Conservation (phyloP, 2,888 invertebrate genomes). For the Monochamus alternatus region DNA sequence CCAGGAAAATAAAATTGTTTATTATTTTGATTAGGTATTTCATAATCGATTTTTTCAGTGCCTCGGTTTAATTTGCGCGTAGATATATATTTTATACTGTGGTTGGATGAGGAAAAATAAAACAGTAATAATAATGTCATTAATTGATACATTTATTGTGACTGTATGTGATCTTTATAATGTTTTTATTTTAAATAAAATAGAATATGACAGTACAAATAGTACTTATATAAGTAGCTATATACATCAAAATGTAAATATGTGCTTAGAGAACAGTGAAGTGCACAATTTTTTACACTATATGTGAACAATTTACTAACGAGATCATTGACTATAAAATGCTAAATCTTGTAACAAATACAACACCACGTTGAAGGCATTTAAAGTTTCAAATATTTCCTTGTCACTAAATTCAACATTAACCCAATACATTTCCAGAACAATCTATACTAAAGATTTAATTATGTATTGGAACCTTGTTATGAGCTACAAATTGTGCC, state of each 20-base stretch:
- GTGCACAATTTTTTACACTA: conserved; percentile 57
- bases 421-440: conserved; percentile 18
- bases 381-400: conserved; percentile 42
- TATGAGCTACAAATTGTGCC: too few species aligned
- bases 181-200: conserved; percentile 59
- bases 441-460: not conserved
- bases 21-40: too few species aligned
- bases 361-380: conserved; percentile 57
- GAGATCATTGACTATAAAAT: conserved; percentile 67
- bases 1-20: too few species aligned
- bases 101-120: conserved; percentile 13
- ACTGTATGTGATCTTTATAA: conserved; percentile 57
- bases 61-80: not conserved
- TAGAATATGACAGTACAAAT: conserved; percentile 63
- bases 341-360: conserved; percentile 60
- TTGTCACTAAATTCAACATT: conserved; percentile 25
- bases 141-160: conserved; percentile 57
- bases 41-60: not conserved
- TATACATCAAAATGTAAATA: conserved; percentile 57
- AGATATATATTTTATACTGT: not conserved
- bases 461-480: too few species aligned
- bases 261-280: conserved; percentile 57
- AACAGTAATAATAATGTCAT: conserved; percentile 33
- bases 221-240: conserved; percentile 61
- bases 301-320: conserved; percentile 61